phyloP scores from a whole-genome alignment of 2,113 vertebrate species.

The Hippocampus guttulatus region DNA sequence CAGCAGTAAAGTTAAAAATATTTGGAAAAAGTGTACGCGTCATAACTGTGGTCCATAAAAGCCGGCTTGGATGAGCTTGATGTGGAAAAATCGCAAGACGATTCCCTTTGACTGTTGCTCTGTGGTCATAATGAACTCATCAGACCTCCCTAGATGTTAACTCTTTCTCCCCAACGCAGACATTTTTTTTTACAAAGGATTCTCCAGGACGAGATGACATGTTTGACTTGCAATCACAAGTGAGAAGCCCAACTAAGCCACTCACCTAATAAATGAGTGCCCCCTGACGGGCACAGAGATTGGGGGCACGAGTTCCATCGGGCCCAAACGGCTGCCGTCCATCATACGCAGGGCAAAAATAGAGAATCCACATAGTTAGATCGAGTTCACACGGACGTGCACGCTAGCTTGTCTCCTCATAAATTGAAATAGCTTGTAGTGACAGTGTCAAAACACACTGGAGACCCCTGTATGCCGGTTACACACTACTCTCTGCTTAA shows the following conservation, averaged over 20 bases:
- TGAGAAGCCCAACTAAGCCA: conserved; percentile 41
- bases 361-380: conserved; percentile 48
- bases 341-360: conserved; percentile 42
- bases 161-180: conserved; percentile 45
- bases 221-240: conserved; percentile 74
- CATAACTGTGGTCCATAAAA: conserved; percentile 6
- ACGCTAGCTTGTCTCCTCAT: conserved; percentile 30
- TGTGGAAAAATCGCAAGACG: conserved; percentile 11
- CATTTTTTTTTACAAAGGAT: conserved; percentile 59
- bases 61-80: neutral
- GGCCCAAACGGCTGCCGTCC: conserved; percentile 33
- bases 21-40: conserved; percentile 23
- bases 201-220: conserved; percentile 54
- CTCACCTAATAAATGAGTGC: conserved; percentile 48
- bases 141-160: conserved; percentile 46
- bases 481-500: neutral
- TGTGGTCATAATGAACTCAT: conserved; percentile 60
- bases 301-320: conserved; percentile 29
- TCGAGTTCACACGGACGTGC: conserved; percentile 46
- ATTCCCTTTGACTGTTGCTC: conserved; percentile 32
- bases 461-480: neutral
- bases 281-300: conserved; percentile 34
- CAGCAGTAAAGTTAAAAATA: neutral
- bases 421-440: conserved; percentile 22
- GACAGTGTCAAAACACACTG: conserved; percentile 3